Conservation (phyloP, 2,888 invertebrate species). For the Cantharis rufa region DNA sequence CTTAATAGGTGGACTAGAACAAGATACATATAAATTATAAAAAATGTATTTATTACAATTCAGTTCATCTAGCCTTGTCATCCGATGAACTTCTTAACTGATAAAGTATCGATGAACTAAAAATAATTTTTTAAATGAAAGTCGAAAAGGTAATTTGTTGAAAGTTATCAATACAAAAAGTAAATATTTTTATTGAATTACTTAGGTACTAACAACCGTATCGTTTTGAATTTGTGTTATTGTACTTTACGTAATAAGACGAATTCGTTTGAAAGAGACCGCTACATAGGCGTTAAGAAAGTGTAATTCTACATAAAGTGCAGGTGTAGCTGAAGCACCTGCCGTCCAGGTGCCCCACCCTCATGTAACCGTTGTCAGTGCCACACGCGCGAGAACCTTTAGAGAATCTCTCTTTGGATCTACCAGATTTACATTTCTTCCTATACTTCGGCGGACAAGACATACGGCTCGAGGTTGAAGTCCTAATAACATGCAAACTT, state of each 20-base stretch:
- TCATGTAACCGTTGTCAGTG: slow-evolving; percentile 37
- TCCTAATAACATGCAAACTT: slow-evolving; percentile 19
- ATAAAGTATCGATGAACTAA: not conserved
- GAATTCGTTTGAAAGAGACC: slow-evolving; percentile 25
- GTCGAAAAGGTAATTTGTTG: not conserved
- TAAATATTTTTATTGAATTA: not conserved
- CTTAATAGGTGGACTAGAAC: slow-evolving; percentile 10
- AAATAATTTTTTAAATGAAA: not conserved
- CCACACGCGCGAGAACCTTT: slow-evolving; percentile 34
- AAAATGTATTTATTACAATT: not conserved
- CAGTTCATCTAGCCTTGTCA: not conserved
- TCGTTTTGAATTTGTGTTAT: slow-evolving; percentile 18
- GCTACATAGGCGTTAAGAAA: slow-evolving; percentile 42
- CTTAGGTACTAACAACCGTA: slow-evolving; percentile 11
- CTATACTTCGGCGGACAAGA: slow-evolving; percentile 21
- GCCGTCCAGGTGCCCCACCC: slow-evolving; percentile 40
- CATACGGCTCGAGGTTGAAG: slow-evolving; percentile 21
- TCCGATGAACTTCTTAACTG: not conserved
- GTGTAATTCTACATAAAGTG: slow-evolving; percentile 45
- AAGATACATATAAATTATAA: not conserved
- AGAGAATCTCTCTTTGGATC: slow-evolving; percentile 17
- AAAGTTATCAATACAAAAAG: slow-evolving; percentile 3
- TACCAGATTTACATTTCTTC: slow-evolving; percentile 32
- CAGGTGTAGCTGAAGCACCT: slow-evolving; percentile 37
- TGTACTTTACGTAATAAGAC: slow-evolving; percentile 25